Percentiles rank a stretch among this genome's conserved stretches.
phyloP scores from a whole-genome alignment of 2,113 vertebrate species.

The Trematocara variabile region DNA sequence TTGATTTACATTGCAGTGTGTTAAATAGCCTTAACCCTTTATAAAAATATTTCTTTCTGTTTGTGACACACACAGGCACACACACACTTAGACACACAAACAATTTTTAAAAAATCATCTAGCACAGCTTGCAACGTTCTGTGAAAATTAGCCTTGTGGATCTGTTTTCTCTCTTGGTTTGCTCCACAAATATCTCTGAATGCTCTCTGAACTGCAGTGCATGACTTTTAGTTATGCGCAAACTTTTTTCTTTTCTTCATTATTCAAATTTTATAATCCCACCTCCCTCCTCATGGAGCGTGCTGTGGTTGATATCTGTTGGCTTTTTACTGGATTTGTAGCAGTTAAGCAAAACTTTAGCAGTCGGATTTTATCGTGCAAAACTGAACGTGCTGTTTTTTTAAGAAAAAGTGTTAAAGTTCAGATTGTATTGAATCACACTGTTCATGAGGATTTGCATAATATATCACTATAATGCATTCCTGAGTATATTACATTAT shows the following conservation, averaged over 20 bases:
- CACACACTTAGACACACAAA: not conserved
- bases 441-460: not conserved
- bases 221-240: not conserved
- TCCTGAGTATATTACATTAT: not conserved
- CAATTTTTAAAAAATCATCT: not conserved
- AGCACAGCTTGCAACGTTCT: not conserved
- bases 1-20: constrained; percentile 70
- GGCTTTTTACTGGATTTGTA: not conserved
- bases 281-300: not conserved
- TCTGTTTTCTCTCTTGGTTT: not conserved
- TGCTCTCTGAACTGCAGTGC: not conserved
- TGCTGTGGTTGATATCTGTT: not conserved
- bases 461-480: not conserved
- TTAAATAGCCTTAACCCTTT: constrained; percentile 73
- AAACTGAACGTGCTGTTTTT: not conserved
- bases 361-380: not conserved
- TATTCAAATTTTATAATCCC: constrained; percentile 21
- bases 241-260: not conserved
- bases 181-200: not conserved
- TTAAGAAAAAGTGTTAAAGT: not conserved
- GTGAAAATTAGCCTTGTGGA: not conserved
- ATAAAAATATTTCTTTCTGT: constrained; percentile 69
- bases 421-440: not conserved
- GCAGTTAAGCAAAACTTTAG: not conserved
- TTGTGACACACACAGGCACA: constrained; percentile 4